phyloP scores from a whole-genome alignment of 2,888 invertebrate species.

The Strigamia crassipes region DNA sequence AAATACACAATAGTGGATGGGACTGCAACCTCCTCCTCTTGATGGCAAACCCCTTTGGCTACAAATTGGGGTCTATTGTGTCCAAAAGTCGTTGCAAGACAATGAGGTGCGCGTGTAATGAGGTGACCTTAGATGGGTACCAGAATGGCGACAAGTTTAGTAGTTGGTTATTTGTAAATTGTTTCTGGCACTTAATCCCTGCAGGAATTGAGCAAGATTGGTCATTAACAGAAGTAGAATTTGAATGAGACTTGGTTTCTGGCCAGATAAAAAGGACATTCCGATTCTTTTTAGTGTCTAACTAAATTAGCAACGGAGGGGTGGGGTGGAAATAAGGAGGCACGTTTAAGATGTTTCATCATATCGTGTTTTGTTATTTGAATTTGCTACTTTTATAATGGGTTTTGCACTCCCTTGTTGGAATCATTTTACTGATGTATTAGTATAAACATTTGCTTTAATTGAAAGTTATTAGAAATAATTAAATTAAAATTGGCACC shows the following conservation, averaged over 20 bases:
- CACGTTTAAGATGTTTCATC: background rate
- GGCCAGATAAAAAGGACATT: background rate
- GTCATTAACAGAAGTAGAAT: constrained; percentile 32
- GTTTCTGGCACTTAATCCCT: constrained; percentile 35
- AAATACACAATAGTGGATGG: constrained; percentile 34
- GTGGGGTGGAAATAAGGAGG: background rate
- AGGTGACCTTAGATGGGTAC: constrained; percentile 17
- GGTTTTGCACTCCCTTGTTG: constrained; percentile 8
- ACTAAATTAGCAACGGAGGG: background rate
- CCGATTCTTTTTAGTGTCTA: constrained; percentile 5
- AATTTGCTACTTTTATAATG: background rate
- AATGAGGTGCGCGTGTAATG: constrained; percentile 39
- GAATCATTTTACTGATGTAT: background rate
- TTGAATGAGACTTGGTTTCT: constrained; percentile 5
- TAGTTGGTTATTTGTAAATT: constrained; percentile 31
- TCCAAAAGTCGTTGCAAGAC: constrained; percentile 13
- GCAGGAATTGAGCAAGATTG: constrained; percentile 24
- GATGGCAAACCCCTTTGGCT: constrained; percentile 33
- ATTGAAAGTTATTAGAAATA: background rate
- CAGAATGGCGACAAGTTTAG: background rate
- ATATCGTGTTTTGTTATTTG: background rate
- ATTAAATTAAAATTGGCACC: background rate
- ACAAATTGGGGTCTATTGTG: constrained; percentile 35
- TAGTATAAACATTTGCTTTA: too few species aligned
- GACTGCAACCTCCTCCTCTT: background rate